Conservation (phyloP, 2,113 vertebrate species). For the Cottus gobio region DNA sequence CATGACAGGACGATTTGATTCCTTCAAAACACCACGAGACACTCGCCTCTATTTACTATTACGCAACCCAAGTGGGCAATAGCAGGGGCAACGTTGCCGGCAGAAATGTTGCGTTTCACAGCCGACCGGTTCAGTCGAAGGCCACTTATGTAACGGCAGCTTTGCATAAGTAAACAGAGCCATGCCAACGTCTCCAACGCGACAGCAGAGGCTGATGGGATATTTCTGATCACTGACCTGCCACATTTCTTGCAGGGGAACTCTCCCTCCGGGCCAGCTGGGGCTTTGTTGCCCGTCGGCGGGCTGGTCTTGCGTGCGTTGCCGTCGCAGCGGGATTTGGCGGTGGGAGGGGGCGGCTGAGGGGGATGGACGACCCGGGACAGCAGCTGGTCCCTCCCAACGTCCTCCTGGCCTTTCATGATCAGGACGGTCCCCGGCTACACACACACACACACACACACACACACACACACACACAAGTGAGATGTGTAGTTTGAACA, state of each 20-base stretch:
- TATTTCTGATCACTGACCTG: slow-evolving; percentile 83
- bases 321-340: slow-evolving; percentile 81
- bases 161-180: slow-evolving; percentile 30
- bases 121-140: neutral
- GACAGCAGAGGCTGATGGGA: neutral
- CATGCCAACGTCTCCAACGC: neutral
- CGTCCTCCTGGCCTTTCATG: slow-evolving; percentile 85
- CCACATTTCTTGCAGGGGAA: slow-evolving; percentile 99
- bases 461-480: neutral
- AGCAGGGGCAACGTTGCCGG: slow-evolving; percentile 19
- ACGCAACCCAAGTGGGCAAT: slow-evolving; percentile 34
- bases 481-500: neutral
- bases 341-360: slow-evolving; percentile 47
- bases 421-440: slow-evolving; percentile 83
- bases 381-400: slow-evolving; percentile 75
- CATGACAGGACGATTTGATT: slow-evolving; percentile 44
- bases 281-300: slow-evolving; percentile 77
- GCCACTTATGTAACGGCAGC: slow-evolving; percentile 8
- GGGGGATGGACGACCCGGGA: slow-evolving; percentile 61
- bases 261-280: slow-evolving; percentile 90
- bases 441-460: neutral
- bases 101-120: neutral
- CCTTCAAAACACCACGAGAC: slow-evolving; percentile 26
- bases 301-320: slow-evolving; percentile 78
- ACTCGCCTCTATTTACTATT: slow-evolving; percentile 41